A percentile compares a stretch with the other conserved stretches of the same genome.
phyloP scores from a whole-genome alignment of 2,888 invertebrate genomes.

The Drosophila antonietae region DNA sequence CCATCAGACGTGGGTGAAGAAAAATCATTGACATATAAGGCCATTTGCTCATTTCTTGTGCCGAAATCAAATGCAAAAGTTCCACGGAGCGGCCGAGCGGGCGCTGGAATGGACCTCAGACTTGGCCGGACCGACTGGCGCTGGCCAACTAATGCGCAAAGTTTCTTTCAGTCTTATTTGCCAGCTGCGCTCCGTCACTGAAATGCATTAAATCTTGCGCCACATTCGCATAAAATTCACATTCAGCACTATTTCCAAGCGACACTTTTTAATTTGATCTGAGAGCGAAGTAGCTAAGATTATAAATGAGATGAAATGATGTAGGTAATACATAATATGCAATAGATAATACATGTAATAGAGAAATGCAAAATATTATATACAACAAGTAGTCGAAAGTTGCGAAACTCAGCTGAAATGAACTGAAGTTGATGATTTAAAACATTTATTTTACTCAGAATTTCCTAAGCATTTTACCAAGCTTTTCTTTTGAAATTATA shows the following conservation, averaged over 20 bases:
- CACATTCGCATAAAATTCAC: constrained; percentile 37
- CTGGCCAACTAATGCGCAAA: constrained; percentile 74
- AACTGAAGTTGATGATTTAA: too few species aligned
- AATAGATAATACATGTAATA: neutral
- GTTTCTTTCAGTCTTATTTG: constrained; percentile 63
- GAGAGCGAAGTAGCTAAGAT: neutral
- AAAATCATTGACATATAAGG: constrained; percentile 76
- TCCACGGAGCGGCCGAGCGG: constrained; percentile 2
- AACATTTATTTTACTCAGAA: too few species aligned
- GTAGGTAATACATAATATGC: too few species aligned
- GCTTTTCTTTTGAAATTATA: too few species aligned
- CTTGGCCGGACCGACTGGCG: constrained; percentile 76
- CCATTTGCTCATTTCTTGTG: constrained; percentile 68
- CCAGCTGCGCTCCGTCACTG: constrained; percentile 57
- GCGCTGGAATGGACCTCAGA: constrained; percentile 15
- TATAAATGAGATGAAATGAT: too few species aligned
- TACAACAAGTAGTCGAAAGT: too few species aligned
- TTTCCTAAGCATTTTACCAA: too few species aligned
- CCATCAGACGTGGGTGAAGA: constrained; percentile 61
- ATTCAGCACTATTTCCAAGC: constrained; percentile 28
- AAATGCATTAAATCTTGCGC: constrained; percentile 44
- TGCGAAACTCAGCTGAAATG: neutral
- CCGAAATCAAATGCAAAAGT: constrained; percentile 70
- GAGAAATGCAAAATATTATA: neutral
- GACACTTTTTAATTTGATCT: constrained; percentile 18